Conservation (phyloP, 1,140 invertebrate species). For the Euwallacea fornicatus region DNA sequence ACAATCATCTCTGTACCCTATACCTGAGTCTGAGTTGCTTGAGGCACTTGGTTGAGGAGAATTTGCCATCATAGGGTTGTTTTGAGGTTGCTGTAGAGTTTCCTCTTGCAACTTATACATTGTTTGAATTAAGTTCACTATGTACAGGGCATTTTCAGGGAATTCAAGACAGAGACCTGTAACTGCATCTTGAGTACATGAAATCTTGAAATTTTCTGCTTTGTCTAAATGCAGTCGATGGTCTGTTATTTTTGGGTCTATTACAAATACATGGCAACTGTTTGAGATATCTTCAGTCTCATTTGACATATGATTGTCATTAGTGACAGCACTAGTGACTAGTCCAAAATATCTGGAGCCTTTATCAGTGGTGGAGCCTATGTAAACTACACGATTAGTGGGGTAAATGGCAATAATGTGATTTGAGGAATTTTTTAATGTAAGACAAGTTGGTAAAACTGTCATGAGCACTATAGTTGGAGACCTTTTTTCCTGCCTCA, state of each 20-base stretch:
- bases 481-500: constrained; percentile 85
- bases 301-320: constrained; percentile 43
- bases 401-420: constrained; percentile 80
- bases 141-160: constrained; percentile 82
- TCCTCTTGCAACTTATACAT: constrained; percentile 63
- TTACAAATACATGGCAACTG: constrained; percentile 94
- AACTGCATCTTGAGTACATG: constrained; percentile 72
- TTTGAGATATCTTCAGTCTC: constrained; percentile 66
- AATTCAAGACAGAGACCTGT: constrained; percentile 78
- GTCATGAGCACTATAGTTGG: constrained; percentile 86
- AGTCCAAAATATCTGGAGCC: constrained; percentile 91
- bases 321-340: constrained; percentile 74
- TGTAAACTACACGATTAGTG: constrained; percentile 82
- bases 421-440: constrained; percentile 71
- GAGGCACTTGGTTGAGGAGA: constrained; percentile 85
- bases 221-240: constrained; percentile 76
- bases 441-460: constrained; percentile 76
- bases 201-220: constrained; percentile 75
- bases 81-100: constrained; percentile 38
- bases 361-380: constrained; percentile 85
- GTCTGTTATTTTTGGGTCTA: constrained; percentile 82
- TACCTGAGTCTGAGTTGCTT: constrained; percentile 93
- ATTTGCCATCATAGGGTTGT: constrained; percentile 59
- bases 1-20: constrained; percentile 73
- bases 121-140: constrained; percentile 72